Percentiles rank a stretch among this genome's conserved stretches.
These are phyloP conservation scores for Neuroterus valhalla DNA, from an alignment of 1,140 invertebrate species.

Conservation along the genomic window DNA sequence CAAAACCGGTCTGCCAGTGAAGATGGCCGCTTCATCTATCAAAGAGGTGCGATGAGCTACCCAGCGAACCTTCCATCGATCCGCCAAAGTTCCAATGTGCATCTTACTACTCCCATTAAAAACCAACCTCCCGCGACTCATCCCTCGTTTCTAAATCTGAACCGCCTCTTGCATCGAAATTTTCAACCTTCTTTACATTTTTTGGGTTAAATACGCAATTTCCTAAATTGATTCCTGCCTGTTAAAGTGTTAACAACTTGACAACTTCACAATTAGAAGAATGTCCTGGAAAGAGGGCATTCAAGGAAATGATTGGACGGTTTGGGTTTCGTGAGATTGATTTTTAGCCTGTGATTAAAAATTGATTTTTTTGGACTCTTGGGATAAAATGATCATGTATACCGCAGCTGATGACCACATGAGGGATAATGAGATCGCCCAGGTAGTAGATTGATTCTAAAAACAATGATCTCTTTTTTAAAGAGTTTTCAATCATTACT, in stretches of 20 bases:
- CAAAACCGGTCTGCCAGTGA: slow-evolving; percentile 44
- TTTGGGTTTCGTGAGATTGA: neutral
- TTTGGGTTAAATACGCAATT: slow-evolving; percentile 33
- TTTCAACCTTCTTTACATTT: slow-evolving; percentile 34
- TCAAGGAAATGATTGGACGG: neutral
- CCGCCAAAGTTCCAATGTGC: slow-evolving; percentile 40
- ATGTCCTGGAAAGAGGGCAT: neutral
- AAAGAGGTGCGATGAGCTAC: neutral
- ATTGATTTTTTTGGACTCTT: slow-evolving; percentile 36
- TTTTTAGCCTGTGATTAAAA: neutral
- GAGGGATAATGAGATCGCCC: slow-evolving; percentile 72
- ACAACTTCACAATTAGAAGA: slow-evolving; percentile 5
- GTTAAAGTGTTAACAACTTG: slow-evolving; percentile 20
- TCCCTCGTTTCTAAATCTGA: slow-evolving; percentile 21
- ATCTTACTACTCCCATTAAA: neutral
- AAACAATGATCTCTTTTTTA: too few species aligned
- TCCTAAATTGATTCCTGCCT: slow-evolving; percentile 35
- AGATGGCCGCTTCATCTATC: slow-evolving; percentile 56
- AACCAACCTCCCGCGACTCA: slow-evolving; percentile 34
- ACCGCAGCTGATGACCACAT: slow-evolving; percentile 72
- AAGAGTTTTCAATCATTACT: neutral
- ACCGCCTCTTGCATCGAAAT: slow-evolving; percentile 29
- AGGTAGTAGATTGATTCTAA: slow-evolving; percentile 59
- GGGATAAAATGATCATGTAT: slow-evolving; percentile 70
- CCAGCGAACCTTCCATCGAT: slow-evolving; percentile 45